phyloP scores from a whole-genome alignment of 2,888 invertebrate genomes.

The Pandemis cinnamomeana region DNA sequence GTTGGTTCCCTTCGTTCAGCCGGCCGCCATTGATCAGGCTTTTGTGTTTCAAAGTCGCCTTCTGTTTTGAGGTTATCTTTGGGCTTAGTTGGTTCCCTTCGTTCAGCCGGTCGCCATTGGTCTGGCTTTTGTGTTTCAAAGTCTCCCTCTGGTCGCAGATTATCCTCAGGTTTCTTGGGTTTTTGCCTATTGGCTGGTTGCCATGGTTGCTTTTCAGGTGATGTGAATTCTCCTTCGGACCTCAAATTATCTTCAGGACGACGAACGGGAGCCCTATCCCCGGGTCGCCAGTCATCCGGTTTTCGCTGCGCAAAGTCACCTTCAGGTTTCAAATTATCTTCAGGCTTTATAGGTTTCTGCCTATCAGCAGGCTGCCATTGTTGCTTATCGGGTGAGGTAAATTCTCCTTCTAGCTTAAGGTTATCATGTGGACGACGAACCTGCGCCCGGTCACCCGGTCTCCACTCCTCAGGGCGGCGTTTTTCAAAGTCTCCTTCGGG shows the following conservation, averaged over 20 bases:
- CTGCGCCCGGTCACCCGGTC: constrained; percentile 75
- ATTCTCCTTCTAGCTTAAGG: constrained; percentile 78
- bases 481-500: constrained; percentile 82
- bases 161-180: constrained; percentile 58
- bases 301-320: constrained; percentile 76
- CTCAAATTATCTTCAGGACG: constrained; percentile 78
- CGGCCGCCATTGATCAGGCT: constrained; percentile 57
- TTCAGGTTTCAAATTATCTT: constrained; percentile 83
- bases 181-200: constrained; percentile 60
- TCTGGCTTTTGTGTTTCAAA: constrained; percentile 66
- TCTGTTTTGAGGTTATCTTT: constrained; percentile 83
- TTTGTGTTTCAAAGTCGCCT: constrained; percentile 81
- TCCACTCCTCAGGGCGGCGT: constrained; percentile 65
- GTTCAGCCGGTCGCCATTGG: constrained; percentile 73
- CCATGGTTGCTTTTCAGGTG: constrained; percentile 51
- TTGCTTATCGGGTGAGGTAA: constrained; percentile 62
- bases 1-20: constrained; percentile 48
- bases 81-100: constrained; percentile 79
- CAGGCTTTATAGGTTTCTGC: constrained; percentile 77
- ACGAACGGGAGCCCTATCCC: neutral
- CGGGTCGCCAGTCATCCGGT: constrained; percentile 60
- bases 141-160: constrained; percentile 65
- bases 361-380: constrained; percentile 76
- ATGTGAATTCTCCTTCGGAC: constrained; percentile 75
- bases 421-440: constrained; percentile 81